phyloP scores from a whole-genome alignment of 2,113 vertebrate genomes.

The Perccottus glenii region DNA sequence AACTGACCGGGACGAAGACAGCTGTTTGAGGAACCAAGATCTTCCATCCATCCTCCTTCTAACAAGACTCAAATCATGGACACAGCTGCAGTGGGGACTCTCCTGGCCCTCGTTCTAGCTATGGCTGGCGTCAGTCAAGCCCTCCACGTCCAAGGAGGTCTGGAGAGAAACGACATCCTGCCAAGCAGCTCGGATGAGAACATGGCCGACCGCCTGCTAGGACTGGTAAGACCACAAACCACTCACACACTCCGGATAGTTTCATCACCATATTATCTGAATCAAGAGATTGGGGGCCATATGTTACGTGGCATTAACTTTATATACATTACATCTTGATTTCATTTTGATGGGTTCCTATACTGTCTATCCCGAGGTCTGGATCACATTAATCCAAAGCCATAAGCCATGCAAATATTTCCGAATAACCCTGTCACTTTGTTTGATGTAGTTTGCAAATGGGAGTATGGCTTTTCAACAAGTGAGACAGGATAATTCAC shows the following conservation, averaged over 20 bases:
- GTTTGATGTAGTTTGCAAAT: constrained; percentile 24
- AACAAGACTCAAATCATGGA: constrained; percentile 61
- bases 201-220: constrained; percentile 53
- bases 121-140: constrained; percentile 67
- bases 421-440: constrained; percentile 17
- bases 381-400: not conserved
- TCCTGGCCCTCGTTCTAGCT: constrained; percentile 72
- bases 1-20: not conserved
- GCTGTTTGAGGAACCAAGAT: not conserved
- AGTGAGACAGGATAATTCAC: constrained; percentile 30
- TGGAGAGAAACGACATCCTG: constrained; percentile 50
- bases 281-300: not conserved
- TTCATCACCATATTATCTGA: not conserved
- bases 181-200: constrained; percentile 58
- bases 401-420: constrained; percentile 15
- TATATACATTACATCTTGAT: not conserved
- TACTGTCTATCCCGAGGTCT: constrained; percentile 3
- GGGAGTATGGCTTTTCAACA: constrained; percentile 25
- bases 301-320: not conserved
- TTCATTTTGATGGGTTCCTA: not conserved
- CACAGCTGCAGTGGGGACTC: constrained; percentile 56
- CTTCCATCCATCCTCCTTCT: constrained; percentile 19
- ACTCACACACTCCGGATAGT: constrained; percentile 2
- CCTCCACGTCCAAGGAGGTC: constrained; percentile 56
- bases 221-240: constrained; percentile 69